Evolutionary conservation across 2,888 invertebrate species (phyloP).

Genomic region (Ectobius pallidus): DNA sequence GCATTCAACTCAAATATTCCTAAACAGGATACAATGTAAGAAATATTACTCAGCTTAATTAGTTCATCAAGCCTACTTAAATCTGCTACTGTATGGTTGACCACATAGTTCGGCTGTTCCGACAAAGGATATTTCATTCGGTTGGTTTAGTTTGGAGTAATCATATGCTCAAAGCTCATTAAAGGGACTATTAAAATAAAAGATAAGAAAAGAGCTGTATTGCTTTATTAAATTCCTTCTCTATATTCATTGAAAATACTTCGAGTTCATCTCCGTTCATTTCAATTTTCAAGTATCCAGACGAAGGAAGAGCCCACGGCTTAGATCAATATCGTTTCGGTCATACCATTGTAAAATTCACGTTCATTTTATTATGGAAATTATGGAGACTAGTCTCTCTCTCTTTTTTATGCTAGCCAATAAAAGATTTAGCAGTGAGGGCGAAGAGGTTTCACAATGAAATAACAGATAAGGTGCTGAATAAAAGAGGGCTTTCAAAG

Average conservation of each 20-base stretch:
- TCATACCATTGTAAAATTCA: neutral
- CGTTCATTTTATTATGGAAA: neutral
- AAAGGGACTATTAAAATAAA: too few species aligned
- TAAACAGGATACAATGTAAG: too few species aligned
- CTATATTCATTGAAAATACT: neutral
- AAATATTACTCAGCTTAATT: too few species aligned
- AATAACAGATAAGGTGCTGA: neutral
- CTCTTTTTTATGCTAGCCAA: neutral
- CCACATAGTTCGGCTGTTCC: too few species aligned
- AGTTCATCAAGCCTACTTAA: too few species aligned
- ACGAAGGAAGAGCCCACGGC: neutral
- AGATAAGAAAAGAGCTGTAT: too few species aligned
- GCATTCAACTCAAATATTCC: too few species aligned
- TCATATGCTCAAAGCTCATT: too few species aligned
- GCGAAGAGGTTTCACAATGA: neutral
- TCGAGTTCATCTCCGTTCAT: neutral
- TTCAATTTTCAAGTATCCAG: conserved; percentile 3
- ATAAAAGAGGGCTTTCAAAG: neutral
- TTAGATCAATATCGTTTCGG: neutral
- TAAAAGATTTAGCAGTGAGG: too few species aligned
- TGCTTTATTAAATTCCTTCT: neutral
- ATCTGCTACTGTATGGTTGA: too few species aligned
- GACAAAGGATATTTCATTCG: too few species aligned
- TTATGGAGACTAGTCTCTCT: neutral
- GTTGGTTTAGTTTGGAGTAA: too few species aligned